Conservation (phyloP, 2,888 invertebrate species). For the Rapana venosa region DNA sequence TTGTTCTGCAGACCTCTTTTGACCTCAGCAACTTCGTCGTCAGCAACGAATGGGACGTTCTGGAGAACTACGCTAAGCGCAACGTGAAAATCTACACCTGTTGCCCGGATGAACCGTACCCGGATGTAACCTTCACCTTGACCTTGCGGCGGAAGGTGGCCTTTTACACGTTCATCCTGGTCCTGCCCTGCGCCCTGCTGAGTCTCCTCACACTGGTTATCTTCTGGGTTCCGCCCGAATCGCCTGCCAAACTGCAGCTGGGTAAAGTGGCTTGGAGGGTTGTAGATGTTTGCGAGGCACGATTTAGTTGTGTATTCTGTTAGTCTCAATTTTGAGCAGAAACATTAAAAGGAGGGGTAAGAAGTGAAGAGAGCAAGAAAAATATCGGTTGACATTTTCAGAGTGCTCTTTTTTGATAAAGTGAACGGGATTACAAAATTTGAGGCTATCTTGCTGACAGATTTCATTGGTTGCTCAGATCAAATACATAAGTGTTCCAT, state of each 20-base stretch:
- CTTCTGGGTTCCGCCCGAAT: constrained; percentile 79
- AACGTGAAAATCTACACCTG: constrained; percentile 75
- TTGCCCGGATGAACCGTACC: constrained; percentile 75
- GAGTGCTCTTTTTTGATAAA: too few relatives aligned
- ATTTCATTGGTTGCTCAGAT: too few relatives aligned
- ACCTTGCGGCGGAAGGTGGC: constrained; percentile 69
- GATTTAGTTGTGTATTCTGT: neutral
- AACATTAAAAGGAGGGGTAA: too few relatives aligned
- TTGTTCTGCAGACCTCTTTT: constrained; percentile 62
- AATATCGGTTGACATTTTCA: too few relatives aligned
- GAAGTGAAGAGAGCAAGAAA: too few relatives aligned
- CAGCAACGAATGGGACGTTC: constrained; percentile 78
- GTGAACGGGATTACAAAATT: too few relatives aligned
- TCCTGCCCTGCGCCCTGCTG: constrained; percentile 77
- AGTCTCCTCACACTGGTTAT: constrained; percentile 77
- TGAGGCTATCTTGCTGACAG: too few relatives aligned
- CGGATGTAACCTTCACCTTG: constrained; percentile 75
- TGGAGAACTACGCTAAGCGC: constrained; percentile 69
- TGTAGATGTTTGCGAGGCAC: neutral
- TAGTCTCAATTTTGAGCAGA: neutral
- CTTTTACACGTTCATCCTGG: constrained; percentile 77
- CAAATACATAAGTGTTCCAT: too few relatives aligned
- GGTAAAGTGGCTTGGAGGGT: constrained; percentile 66
- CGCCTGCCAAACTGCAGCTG: constrained; percentile 77
- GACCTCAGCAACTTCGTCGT: constrained; percentile 73